A percentile compares a stretch with the other conserved stretches of the same genome.
phyloP scores from a whole-genome alignment of 2,797 vertebrate species.

The Meda fulgida region DNA sequence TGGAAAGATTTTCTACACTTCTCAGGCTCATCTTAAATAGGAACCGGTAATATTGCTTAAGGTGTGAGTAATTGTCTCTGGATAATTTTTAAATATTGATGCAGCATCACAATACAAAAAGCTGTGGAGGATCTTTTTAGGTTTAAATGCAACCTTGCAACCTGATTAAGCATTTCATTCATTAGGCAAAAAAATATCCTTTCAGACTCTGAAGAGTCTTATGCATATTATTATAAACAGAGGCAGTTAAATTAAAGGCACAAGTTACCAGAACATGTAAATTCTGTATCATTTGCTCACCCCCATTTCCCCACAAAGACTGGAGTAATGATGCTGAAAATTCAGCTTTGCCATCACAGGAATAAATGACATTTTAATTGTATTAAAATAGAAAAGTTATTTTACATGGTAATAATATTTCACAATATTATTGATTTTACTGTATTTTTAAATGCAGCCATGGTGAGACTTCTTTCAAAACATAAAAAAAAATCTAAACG shows the following conservation, averaged over 20 bases:
- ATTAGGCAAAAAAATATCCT: not conserved
- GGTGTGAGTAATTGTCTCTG: slow-evolving; percentile 34
- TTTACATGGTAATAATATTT: no score
- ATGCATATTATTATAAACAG: not conserved
- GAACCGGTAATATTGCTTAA: slow-evolving; percentile 53
- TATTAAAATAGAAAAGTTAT: no score
- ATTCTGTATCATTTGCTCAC: not conserved
- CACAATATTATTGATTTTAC: no score
- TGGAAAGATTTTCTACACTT: slow-evolving; percentile 58
- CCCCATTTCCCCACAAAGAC: not conserved
- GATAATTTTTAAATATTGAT: slow-evolving; percentile 13
- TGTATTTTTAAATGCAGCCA: no score
- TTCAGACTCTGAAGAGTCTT: not conserved
- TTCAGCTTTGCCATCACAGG: no score
- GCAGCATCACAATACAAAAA: not conserved
- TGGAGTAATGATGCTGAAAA: not conserved
- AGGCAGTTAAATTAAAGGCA: not conserved
- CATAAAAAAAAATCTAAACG: no score
- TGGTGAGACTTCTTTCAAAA: no score
- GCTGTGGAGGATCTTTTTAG: not conserved
- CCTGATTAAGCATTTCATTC: not conserved
- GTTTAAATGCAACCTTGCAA: not conserved
- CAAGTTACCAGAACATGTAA: not conserved
- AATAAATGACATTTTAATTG: no score
- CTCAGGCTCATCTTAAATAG: slow-evolving; percentile 30